Percentiles rank a stretch among this genome's conserved stretches.
Evolutionary conservation across 2,888 invertebrate genomes (phyloP).

Genomic region (Drepana falcataria): DNA sequence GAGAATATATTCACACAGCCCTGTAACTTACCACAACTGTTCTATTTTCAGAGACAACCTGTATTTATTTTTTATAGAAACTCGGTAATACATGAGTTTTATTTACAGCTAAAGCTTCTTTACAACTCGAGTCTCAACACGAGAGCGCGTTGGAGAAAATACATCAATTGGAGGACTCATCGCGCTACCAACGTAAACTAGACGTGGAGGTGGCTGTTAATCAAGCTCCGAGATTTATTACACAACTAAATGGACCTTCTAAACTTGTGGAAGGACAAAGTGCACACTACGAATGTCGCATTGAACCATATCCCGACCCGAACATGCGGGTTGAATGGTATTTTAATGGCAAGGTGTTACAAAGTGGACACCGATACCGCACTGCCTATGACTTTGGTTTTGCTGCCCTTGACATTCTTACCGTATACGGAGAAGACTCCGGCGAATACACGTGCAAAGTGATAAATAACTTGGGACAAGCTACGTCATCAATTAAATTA

Average conservation of each 20-base stretch:
- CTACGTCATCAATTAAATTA: conserved; percentile 88
- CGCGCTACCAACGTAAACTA: conserved; percentile 87
- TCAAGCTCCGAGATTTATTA: conserved; percentile 91
- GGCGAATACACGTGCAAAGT: conserved; percentile 94
- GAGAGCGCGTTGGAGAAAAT: conserved; percentile 93
- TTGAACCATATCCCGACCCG: conserved; percentile 94
- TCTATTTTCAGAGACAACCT: too few species aligned
- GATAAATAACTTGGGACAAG: conserved; percentile 91
- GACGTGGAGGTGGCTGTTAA: conserved; percentile 89
- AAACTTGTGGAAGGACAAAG: conserved; percentile 92
- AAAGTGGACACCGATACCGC: conserved; percentile 93
- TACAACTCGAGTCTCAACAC: conserved; percentile 93
- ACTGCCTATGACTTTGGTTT: conserved; percentile 98
- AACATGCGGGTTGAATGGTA: conserved; percentile 95
- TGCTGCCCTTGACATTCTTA: conserved; percentile 95
- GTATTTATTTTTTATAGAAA: too few species aligned
- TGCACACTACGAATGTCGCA: conserved; percentile 94
- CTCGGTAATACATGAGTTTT: too few species aligned
- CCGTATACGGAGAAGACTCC: conserved; percentile 95
- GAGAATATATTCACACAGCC: too few species aligned
- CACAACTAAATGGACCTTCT: conserved; percentile 91
- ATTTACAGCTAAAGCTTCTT: conserved; percentile 88
- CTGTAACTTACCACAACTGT: too few species aligned
- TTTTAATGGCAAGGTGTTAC: conserved; percentile 93
- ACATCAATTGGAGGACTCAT: conserved; percentile 89